phyloP scores from a whole-genome alignment of 2,113 vertebrate genomes.

The Climacteris rufus region DNA sequence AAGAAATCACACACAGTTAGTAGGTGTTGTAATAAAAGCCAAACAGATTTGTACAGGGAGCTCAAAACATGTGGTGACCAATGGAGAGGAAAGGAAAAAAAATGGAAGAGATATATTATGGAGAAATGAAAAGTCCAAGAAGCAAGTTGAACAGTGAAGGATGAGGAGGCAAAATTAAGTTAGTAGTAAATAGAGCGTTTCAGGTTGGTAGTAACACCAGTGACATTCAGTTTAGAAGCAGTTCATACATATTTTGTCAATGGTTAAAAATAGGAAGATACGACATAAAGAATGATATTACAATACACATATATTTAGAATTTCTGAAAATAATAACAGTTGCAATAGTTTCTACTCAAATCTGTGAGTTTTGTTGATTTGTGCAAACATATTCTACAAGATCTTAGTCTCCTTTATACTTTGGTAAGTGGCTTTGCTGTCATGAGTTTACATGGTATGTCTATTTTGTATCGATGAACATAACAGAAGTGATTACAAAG shows the following conservation, averaged over 20 bases:
- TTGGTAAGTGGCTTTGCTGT: background rate
- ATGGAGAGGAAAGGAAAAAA: background rate
- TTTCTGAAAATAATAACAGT: background rate
- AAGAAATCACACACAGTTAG: background rate
- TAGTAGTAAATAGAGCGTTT: background rate
- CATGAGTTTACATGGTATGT: background rate
- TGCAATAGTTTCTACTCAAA: background rate
- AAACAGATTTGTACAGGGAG: background rate
- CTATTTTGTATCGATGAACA: background rate
- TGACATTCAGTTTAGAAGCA: background rate
- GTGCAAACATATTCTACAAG: background rate
- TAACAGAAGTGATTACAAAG: background rate
- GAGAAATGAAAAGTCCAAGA: background rate
- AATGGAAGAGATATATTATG: rapidly evolving
- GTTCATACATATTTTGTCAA: background rate
- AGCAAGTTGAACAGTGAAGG: background rate
- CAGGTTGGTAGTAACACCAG: background rate
- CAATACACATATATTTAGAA: background rate
- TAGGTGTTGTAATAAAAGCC: background rate
- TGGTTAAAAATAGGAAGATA: background rate
- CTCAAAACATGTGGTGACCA: background rate
- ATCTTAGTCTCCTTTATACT: background rate
- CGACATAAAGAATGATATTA: background rate
- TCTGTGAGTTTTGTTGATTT: background rate
- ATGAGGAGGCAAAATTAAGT: background rate